Percentiles rank a stretch among this genome's conserved stretches.
These are phyloP conservation scores for Cynopterus sphinx DNA, from an alignment of 2,797 vertebrate species.

Conservation along the genomic window DNA sequence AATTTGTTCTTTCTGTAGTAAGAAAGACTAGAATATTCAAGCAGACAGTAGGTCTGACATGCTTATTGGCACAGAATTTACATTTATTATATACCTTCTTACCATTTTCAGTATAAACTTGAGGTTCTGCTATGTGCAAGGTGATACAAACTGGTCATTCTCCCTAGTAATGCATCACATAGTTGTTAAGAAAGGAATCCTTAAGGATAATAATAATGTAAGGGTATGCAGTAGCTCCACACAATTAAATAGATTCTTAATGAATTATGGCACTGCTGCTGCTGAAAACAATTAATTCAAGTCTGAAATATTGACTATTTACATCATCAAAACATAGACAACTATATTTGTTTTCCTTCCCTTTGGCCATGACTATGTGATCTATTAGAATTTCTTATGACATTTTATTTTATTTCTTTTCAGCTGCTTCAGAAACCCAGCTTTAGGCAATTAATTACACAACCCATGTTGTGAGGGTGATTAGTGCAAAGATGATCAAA, in stretches of 20 bases:
- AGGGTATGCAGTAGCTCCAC: not conserved
- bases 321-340: not conserved
- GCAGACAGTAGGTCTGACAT: not conserved
- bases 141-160: not conserved
- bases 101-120: not conserved
- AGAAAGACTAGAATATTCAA: not conserved
- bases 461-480: not conserved
- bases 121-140: not conserved
- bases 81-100: not conserved
- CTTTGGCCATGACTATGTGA: not conserved
- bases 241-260: not conserved
- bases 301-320: conserved; percentile 32
- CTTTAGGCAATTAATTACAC: not conserved
- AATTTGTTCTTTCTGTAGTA: not conserved
- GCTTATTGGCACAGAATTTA: not conserved
- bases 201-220: not conserved
- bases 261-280: not conserved
- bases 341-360: not conserved
- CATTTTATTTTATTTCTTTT: conserved; percentile 37
- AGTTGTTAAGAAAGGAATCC: not conserved
- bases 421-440: not conserved
- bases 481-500: not conserved
- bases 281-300: not conserved
- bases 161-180: not conserved
- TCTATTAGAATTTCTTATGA: not conserved